These are phyloP conservation scores for Mixornis gularis DNA, from an alignment of 2,113 vertebrate genomes.

Conservation along the genomic window DNA sequence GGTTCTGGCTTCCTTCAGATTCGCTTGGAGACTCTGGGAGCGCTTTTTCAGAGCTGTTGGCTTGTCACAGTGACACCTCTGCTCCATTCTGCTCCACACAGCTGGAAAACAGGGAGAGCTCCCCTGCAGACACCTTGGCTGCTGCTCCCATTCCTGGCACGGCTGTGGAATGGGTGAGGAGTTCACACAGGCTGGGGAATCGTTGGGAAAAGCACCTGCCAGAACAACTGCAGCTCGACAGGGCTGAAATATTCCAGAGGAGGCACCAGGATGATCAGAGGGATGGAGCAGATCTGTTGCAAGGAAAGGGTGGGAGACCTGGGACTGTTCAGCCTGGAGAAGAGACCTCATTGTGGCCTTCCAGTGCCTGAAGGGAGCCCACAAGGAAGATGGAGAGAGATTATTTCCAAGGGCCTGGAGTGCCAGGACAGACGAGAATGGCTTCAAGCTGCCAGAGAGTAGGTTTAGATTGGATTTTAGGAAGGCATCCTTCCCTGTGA, in stretches of 20 bases:
- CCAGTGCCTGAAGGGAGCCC: background rate
- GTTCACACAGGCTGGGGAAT: background rate
- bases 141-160: background rate
- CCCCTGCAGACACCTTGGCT: background rate
- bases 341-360: background rate
- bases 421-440: too few species aligned
- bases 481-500: too few species aligned
- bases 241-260: background rate
- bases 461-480: too few species aligned
- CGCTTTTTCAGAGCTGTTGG: background rate
- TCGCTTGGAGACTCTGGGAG: background rate
- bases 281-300: background rate
- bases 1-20: background rate
- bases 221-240: background rate
- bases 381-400: background rate
- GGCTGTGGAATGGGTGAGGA: rapidly evolving
- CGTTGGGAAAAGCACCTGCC: background rate
- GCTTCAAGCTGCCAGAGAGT: too few species aligned
- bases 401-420: too few species aligned
- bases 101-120: background rate
- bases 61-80: background rate
- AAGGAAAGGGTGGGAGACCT: background rate
- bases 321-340: background rate
- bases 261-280: too few species aligned
- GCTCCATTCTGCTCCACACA: background rate